These are phyloP conservation scores for Drosophila ogumai DNA, from an alignment of 1,140 invertebrate genomes.

Conservation along the genomic window DNA sequence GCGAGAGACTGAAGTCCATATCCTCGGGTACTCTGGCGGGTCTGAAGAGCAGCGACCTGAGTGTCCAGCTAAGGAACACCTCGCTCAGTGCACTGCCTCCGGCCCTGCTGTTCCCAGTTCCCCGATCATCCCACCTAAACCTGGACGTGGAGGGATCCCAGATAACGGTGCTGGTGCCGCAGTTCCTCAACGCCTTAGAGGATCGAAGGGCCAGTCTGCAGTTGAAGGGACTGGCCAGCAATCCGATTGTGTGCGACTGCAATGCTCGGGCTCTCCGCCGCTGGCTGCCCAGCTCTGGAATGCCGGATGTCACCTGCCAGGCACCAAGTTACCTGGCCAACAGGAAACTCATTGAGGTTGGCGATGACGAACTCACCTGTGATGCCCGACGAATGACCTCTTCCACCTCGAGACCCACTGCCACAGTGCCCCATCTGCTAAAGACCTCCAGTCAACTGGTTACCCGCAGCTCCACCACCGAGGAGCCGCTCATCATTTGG, in stretches of 20 bases:
- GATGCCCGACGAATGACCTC: constrained; percentile 87
- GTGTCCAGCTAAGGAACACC: constrained; percentile 91
- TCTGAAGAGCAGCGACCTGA: constrained; percentile 89
- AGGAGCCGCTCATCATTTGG: constrained; percentile 95
- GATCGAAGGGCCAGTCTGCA: constrained; percentile 91
- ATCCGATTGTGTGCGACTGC: constrained; percentile 94
- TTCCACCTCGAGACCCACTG: constrained; percentile 85
- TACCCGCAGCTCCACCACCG: constrained; percentile 87
- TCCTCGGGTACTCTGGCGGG: constrained; percentile 93
- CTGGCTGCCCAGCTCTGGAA: constrained; percentile 89
- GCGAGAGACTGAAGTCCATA: constrained; percentile 90
- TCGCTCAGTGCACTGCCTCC: constrained; percentile 91
- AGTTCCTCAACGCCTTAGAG: constrained; percentile 91
- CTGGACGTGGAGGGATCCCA: constrained; percentile 92
- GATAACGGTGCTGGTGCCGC: constrained; percentile 90
- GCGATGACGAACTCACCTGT: constrained; percentile 92
- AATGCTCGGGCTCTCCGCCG: constrained; percentile 91
- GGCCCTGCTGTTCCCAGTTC: constrained; percentile 94
- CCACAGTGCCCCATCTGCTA: constrained; percentile 65
- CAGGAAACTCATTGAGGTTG: constrained; percentile 89
- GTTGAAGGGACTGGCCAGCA: constrained; percentile 90
- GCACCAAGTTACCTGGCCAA: constrained; percentile 89
- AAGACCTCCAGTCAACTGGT: constrained; percentile 85
- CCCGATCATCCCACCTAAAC: constrained; percentile 92
- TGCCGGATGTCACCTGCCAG: constrained; percentile 88